Evolutionary conservation across 2,113 vertebrate genomes (phyloP), one percentile per base, ranked within the genome.

Genomic region (Pavo muticus): DNA sequence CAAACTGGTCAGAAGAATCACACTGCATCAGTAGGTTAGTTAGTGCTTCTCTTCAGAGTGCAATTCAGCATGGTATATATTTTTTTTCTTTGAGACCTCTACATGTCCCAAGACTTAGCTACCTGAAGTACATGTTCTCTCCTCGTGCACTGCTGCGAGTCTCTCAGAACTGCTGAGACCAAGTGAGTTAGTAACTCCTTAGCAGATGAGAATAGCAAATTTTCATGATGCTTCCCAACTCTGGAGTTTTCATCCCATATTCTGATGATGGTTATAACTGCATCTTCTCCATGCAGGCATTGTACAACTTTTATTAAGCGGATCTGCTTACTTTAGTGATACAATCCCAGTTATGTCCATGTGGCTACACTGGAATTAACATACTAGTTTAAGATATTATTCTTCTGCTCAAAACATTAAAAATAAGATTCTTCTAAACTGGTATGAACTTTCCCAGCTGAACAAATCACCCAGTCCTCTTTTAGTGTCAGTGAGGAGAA

Each of bases 21-120:
- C 83, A 1, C 83, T 87, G 81, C 76, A n/a, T 45, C 44, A 45
- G 35, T 57, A 45, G 68, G 23, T 91, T 61, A 64, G 39, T 72
- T 74, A 80, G 60, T 90, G 90, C 75, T 88, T 65, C 84, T 80
- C 88, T 78, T 88, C 87, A 69, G 61, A 74, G 82, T 59, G 37
- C 48, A 86, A 90, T 94, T 91, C 56, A 70, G 32, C 60, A 30
- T 29, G 45, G 50, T 64, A 35, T 27, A 15, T 44, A 42, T 87
- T 42, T 17, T 39, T 37, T 25, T 45, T 6, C n/a, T 93, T 69
- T 3, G n/a, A 83, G 64, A 73, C 64, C 24, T 25, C 70, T 71
- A 37, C 54, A 77, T 40, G 60, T 52, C 25, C 74, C 70, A 69
- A 72, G 74, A 39, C 47, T 76, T 87, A 68, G 81, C 83, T 59